These are phyloP conservation scores for Cherax destructor DNA, from an alignment of 1,140 invertebrate genomes.

Conservation along the genomic window DNA sequence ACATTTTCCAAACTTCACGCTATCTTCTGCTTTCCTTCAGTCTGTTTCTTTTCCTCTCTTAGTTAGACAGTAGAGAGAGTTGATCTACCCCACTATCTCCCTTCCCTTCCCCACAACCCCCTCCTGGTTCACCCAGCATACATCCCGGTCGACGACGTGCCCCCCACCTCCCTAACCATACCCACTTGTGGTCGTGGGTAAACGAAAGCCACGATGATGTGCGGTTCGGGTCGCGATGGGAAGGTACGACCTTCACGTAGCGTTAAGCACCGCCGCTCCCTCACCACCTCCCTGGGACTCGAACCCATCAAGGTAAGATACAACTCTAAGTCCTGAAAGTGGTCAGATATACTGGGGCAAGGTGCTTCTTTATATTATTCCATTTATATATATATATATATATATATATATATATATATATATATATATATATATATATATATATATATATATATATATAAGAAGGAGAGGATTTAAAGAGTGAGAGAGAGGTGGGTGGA, in stretches of 20 bases:
- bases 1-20: neutral
- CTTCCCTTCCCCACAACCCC: neutral
- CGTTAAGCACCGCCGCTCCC: constrained; percentile 45
- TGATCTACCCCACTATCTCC: neutral
- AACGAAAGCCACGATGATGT: constrained; percentile 38
- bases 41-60: too few species aligned
- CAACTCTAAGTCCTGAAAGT: too few species aligned
- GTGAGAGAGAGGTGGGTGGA: neutral
- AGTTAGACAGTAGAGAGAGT: too few species aligned
- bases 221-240: constrained; percentile 40
- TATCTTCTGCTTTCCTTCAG: too few species aligned
- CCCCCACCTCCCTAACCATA: neutral
- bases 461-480: neutral
- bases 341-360: neutral
- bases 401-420: too few species aligned
- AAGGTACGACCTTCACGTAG: constrained; percentile 51
- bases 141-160: neutral
- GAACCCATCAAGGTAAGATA: constrained; percentile 55
- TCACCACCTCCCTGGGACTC: constrained; percentile 45
- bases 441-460: too few species aligned
- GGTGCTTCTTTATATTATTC: neutral
- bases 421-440: too few species aligned
- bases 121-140: too few species aligned
- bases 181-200: neutral
- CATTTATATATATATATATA: too few species aligned